Evolutionary conservation across 1,140 invertebrate species (phyloP).

Genomic region (Drosophila bocki): DNA sequence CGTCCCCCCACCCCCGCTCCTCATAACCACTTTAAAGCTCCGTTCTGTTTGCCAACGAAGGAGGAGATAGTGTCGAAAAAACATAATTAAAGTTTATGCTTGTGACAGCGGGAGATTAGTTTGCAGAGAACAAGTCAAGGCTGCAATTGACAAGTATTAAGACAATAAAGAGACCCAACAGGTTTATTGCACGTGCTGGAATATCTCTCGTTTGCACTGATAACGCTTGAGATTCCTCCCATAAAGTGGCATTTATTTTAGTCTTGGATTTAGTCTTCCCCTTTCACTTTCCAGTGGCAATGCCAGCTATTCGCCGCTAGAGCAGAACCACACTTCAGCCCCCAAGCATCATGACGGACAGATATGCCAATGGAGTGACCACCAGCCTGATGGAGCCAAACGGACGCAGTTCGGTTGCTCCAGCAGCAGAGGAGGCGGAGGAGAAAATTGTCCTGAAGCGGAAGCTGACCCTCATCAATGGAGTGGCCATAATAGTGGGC

Average conservation of each 20-base stretch:
- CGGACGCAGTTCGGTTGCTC: slow-evolving; percentile 10
- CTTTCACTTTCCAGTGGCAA: slow-evolving; percentile 57
- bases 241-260: slow-evolving; percentile 2
- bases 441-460: slow-evolving; percentile 89
- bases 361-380: slow-evolving; percentile 78
- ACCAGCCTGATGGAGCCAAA: slow-evolving; percentile 64
- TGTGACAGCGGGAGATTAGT: slow-evolving; percentile 26
- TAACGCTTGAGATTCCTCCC: not conserved
- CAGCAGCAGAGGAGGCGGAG: slow-evolving; percentile 17
- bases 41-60: slow-evolving; percentile 8
- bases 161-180: slow-evolving; percentile 12
- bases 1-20: not conserved
- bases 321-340: slow-evolving; percentile 6
- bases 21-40: slow-evolving; percentile 25
- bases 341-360: slow-evolving; percentile 63
- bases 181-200: slow-evolving; percentile 30
- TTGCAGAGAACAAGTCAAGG: slow-evolving; percentile 8
- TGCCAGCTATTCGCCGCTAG: slow-evolving; percentile 28
- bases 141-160: slow-evolving; percentile 15
- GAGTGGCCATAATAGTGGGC: slow-evolving; percentile 94
- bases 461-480: slow-evolving; percentile 93
- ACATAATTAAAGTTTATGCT: slow-evolving; percentile 34
- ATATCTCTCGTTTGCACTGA: not conserved
- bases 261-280: slow-evolving; percentile 5
- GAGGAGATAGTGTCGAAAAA: slow-evolving; percentile 34